Evolutionary conservation across 2,888 invertebrate genomes (phyloP).

Genomic region (Cheilosia vulpina): DNA sequence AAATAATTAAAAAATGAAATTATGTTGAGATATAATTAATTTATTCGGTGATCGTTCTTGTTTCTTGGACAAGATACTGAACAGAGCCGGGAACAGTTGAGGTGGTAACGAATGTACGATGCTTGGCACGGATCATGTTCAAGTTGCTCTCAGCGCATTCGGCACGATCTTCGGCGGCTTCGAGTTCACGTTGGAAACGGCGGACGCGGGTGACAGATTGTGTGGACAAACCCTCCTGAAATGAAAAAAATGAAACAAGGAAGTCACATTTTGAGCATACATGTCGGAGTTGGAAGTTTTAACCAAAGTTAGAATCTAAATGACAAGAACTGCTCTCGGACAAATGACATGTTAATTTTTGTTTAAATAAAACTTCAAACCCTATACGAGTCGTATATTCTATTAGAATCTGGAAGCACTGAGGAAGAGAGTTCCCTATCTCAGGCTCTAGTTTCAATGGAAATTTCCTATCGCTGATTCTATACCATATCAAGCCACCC

Average conservation of each 20-base stretch:
- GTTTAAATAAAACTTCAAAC: conserved; percentile 24
- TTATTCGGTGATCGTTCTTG: conserved; percentile 86
- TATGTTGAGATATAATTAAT: conserved; percentile 75
- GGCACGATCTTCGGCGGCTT: conserved; percentile 98
- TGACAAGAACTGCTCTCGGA: not conserved
- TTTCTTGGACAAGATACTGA: conserved; percentile 95
- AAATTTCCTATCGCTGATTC: conserved; percentile 7
- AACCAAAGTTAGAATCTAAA: not conserved
- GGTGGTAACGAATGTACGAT: conserved; percentile 98
- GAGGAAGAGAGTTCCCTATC: not conserved
- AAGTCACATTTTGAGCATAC: conserved; percentile 4
- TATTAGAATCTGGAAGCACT: conserved; percentile 19
- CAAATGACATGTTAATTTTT: conserved; percentile 16
- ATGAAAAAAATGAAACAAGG: conserved; percentile 68
- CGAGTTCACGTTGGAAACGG: conserved; percentile 98
- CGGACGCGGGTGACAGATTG: conserved; percentile 97
- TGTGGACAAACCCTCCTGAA: conserved; percentile 94
- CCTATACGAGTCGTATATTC: not conserved
- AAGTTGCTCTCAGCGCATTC: conserved; percentile 97
- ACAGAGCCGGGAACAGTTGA: conserved; percentile 95
- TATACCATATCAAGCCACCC: conserved; percentile 68
- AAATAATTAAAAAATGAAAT: conserved; percentile 75
- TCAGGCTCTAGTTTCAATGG: conserved; percentile 21
- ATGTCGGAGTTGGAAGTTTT: not conserved
- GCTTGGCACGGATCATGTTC: conserved; percentile 97